A percentile compares a stretch with the other conserved stretches of the same genome.
Conservation (phyloP, 2,888 invertebrate species). For the Ichneumoninae sp. region DNA sequence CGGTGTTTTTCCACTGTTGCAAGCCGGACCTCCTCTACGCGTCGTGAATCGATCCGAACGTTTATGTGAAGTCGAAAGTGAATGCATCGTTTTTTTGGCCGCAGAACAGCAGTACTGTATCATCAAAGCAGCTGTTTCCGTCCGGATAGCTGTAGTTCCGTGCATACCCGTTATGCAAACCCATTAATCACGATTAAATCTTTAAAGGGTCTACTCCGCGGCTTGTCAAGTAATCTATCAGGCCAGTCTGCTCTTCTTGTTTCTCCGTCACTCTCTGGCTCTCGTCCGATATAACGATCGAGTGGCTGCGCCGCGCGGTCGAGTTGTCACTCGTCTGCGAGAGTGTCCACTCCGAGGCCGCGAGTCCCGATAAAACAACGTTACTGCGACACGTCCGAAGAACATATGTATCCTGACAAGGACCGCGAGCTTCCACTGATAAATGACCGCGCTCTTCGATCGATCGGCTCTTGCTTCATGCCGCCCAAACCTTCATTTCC, state of each 20-base stretch:
- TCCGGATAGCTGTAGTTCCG: slow-evolving; percentile 4
- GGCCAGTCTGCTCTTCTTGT: slow-evolving; percentile 69
- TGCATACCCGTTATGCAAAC: slow-evolving; percentile 42
- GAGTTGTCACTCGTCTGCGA: slow-evolving; percentile 46
- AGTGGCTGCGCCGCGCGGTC: slow-evolving; percentile 68
- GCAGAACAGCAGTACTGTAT: neutral
- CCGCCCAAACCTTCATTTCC: neutral
- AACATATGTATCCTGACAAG: slow-evolving; percentile 21
- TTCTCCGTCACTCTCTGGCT: slow-evolving; percentile 9
- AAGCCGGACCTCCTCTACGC: neutral
- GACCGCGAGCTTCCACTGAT: slow-evolving; percentile 28
- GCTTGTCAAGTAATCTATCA: slow-evolving; percentile 80
- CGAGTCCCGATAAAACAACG: slow-evolving; percentile 74
- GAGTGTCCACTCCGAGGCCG: slow-evolving; percentile 31
- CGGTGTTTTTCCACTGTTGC: neutral
- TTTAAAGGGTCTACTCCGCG: slow-evolving; percentile 76
- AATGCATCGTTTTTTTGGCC: neutral
- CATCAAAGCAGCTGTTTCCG: neutral
- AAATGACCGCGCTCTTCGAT: slow-evolving; percentile 40
- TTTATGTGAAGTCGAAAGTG: neutral
- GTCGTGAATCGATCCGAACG: neutral
- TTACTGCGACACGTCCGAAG: slow-evolving; percentile 50
- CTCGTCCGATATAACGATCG: slow-evolving; percentile 73
- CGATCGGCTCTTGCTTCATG: slow-evolving; percentile 5
- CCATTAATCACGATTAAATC: slow-evolving; percentile 82